Evolutionary conservation across 1,140 invertebrate species (phyloP).

Genomic region (Spodoptera frugiperda): DNA sequence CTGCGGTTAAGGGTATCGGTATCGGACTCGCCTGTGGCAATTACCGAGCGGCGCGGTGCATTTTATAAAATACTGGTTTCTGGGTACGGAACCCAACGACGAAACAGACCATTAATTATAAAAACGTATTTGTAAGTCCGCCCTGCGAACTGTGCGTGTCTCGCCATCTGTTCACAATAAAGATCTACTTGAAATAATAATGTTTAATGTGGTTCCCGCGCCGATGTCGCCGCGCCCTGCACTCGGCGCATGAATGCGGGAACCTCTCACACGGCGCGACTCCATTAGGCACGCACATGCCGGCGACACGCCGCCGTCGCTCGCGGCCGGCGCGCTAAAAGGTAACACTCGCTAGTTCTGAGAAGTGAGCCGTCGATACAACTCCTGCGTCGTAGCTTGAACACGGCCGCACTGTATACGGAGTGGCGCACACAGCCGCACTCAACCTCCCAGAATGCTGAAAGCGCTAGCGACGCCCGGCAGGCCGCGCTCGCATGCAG

Average conservation of each 20-base stretch:
- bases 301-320: not conserved
- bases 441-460: not conserved
- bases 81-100: not conserved
- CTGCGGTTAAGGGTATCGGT: conserved; percentile 31
- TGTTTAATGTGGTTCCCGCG: not conserved
- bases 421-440: not conserved
- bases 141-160: conserved; percentile 2
- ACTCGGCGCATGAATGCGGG: not conserved
- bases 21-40: conserved; percentile 16
- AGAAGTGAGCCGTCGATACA: conserved; percentile 28
- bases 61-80: conserved; percentile 18
- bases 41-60: not conserved
- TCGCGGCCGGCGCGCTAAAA: not conserved
- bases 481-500: conserved; percentile 1
- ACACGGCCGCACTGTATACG: not conserved
- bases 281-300: conserved; percentile 11
- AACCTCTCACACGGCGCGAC: not conserved
- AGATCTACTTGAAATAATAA: too few species aligned
- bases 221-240: not conserved
- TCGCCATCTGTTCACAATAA: conserved; percentile 5
- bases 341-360: conserved; percentile 14
- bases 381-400: conserved; percentile 4
- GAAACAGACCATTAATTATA: conserved; percentile 12
- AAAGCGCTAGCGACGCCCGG: not conserved
- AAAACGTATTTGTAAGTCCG: conserved; percentile 7